These are phyloP conservation scores for Porites rus DNA, from an alignment of 92 coral and sea anemone species.

Conservation along the genomic window DNA sequence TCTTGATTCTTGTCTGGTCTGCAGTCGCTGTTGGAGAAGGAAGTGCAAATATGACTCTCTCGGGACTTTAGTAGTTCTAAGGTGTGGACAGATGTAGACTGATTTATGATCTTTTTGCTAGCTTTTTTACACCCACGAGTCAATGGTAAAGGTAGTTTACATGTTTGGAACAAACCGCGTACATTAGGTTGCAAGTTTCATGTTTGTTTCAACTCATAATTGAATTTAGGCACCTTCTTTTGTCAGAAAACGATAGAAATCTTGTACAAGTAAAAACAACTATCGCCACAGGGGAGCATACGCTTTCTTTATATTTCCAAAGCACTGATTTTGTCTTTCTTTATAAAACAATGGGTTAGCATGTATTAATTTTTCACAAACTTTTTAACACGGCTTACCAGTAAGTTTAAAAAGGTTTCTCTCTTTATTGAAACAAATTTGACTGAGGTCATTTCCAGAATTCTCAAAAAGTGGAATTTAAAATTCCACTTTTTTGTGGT, in stretches of 20 bases:
- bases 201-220: conserved; percentile 30
- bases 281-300: not conserved
- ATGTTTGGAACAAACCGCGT: conserved; percentile 5
- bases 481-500: too few relatives aligned
- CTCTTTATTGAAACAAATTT: not conserved
- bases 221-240: conserved; percentile 11
- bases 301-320: conserved; percentile 4
- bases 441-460: not conserved
- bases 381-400: not conserved
- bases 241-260: conserved; percentile 14
- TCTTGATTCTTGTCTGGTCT: not conserved
- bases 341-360: not conserved
- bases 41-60: not conserved
- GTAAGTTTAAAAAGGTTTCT: not conserved
- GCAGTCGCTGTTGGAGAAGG: not conserved
- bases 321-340: not conserved
- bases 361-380: conserved; percentile 1
- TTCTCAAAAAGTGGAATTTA: too few relatives aligned
- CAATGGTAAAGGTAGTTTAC: not conserved
- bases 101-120: not conserved
- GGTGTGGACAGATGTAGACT: conserved; percentile 2
- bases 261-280: conserved; percentile 2
- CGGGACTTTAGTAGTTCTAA: not conserved
- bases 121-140: not conserved
- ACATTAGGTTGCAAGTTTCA: conserved; percentile 9